These are phyloP conservation scores for Oreortyx pictus DNA, from an alignment of 2,797 vertebrate genomes.

Conservation along the genomic window DNA sequence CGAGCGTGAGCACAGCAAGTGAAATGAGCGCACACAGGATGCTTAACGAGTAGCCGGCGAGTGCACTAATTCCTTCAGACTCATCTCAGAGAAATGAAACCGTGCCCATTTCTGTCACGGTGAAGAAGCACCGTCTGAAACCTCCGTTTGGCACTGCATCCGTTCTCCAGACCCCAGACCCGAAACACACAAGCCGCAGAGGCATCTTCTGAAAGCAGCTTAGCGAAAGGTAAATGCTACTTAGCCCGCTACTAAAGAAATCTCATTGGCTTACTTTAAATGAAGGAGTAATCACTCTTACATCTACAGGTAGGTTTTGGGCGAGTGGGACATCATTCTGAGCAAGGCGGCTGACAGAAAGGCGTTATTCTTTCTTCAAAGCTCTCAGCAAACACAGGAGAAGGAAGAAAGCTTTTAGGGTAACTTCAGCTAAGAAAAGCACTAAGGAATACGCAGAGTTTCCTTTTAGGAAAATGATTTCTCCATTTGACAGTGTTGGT, in stretches of 20 bases:
- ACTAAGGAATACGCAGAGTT: conserved; percentile 67
- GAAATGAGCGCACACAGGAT: conserved; percentile 25
- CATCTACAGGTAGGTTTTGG: conserved; percentile 53
- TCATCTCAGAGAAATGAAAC: conserved; percentile 31
- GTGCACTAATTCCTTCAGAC: not conserved
- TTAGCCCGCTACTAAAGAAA: not conserved
- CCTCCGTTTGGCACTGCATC: conserved; percentile 6
- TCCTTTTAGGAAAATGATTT: conserved; percentile 72
- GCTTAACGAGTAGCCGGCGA: conserved; percentile 24
- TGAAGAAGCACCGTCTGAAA: not conserved
- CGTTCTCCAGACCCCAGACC: not conserved
- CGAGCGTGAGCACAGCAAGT: conserved; percentile 44
- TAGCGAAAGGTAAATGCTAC: not conserved
- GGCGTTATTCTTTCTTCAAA: conserved; percentile 25
- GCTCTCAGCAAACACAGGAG: conserved; percentile 32
- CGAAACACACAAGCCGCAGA: not conserved
- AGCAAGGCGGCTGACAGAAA: conserved; percentile 1
- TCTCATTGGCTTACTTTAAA: not conserved
- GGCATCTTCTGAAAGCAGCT: not conserved
- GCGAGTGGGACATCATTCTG: conserved; percentile 25
- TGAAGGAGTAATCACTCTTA: conserved; percentile 2
- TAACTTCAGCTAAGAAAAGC: conserved; percentile 73
- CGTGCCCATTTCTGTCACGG: not conserved
- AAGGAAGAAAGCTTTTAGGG: conserved; percentile 45
- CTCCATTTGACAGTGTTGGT: conserved; percentile 72